A percentile compares a stretch with the other conserved stretches of the same genome.
Evolutionary conservation across 2,888 invertebrate species (phyloP).

Genomic region (Scaptomyza parva): DNA sequence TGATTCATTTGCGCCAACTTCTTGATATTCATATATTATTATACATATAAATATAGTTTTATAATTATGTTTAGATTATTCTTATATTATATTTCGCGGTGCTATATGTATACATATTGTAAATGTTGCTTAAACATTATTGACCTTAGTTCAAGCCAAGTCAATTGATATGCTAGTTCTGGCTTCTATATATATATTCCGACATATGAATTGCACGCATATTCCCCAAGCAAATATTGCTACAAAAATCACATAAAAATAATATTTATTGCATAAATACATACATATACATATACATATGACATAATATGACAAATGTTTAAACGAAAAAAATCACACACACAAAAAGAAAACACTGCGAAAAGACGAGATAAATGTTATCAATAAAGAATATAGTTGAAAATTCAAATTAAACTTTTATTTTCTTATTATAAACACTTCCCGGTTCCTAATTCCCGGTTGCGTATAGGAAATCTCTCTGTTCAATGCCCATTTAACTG

Average conservation of each 20-base stretch:
- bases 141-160: constrained; percentile 50
- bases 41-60: constrained; percentile 15
- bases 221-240: constrained; percentile 43
- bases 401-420: constrained; percentile 58
- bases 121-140: constrained; percentile 46
- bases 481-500: constrained; percentile 24
- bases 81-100: constrained; percentile 66
- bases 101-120: constrained; percentile 72
- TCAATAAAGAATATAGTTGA: constrained; percentile 82
- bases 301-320: constrained; percentile 68
- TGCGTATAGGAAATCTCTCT: constrained; percentile 66
- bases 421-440: too few relatives aligned
- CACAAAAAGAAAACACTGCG: constrained; percentile 56
- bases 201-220: constrained; percentile 61
- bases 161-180: constrained; percentile 51
- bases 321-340: constrained; percentile 43
- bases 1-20: constrained; percentile 36
- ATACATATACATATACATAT: constrained; percentile 58
- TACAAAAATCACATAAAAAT: constrained; percentile 22
- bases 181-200: constrained; percentile 54
- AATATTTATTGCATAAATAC: constrained; percentile 69
- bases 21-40: constrained; percentile 16
- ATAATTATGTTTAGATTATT: constrained; percentile 30
- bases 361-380: constrained; percentile 75
- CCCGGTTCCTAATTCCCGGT: too few relatives aligned